Base-by-base conservation (phyloP, 2,797 vertebrate genomes). In the Tenualosa ilisha region DNA sequence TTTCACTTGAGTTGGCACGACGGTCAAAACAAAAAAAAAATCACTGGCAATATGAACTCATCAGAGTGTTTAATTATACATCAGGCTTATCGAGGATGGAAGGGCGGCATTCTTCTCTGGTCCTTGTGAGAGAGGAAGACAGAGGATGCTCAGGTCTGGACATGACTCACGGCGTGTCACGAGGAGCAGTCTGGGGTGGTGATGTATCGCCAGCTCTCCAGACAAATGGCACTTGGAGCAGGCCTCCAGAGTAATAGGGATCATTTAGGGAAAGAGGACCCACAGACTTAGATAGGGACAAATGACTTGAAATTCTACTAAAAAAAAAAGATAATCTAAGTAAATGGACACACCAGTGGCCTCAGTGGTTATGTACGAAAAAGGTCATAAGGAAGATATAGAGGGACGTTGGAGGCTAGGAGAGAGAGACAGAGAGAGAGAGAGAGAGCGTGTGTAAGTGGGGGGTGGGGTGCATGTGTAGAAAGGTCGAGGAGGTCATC, bases 351-450 rank as follows among this genome's bases (percentile, higher is more conserved):
- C 43, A 84, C 49, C 54, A 43, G 68, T 31, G 40, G 84, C 17
- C 72, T 89, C 87, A 86, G 85, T 37, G 84, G 85, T 82, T 54
- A n/a, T 85, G 84, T 50, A 81, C 54, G 89, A 85, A 87, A 87
- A 83, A 83, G 86, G 88, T 91, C 81, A 88, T 81, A 75, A 81
- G 85, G 56, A 88, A 85, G 51, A 75, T 37, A 84, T 56, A 63
- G 82, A 84, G 85, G 81, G 22, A 89, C 24, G 22, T 82, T 37
- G 85, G 37, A 46, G 84, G 86, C 68, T 81, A 54, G 50, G 81
- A 79, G 84, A 84, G 53, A 54, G 53, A 79, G 84, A 84, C 15
- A 54, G 53, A 54, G 53, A 17, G 53, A 54, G 53, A 17, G 53
- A 17, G 53, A 17, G 53, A 17, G 53, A 17, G 53, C 2, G 15